Base-by-base conservation (phyloP, 1,140 invertebrate species). In the Drosophila tsacasi region DNA sequence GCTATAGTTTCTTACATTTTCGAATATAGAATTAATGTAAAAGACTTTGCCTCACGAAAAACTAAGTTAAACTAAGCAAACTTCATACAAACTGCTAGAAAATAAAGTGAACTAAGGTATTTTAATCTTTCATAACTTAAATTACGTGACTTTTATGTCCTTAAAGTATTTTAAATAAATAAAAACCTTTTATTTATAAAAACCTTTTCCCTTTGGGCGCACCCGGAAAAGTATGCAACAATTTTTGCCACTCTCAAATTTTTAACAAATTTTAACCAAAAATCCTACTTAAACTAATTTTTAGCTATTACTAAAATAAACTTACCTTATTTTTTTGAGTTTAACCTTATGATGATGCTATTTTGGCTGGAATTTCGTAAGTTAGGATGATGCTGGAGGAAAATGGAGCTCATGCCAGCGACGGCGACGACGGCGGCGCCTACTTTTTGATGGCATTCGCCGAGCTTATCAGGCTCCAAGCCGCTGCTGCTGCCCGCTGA, bases 221-320 rank as follows among this genome's bases (percentile, higher is more conserved):
- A 8, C 81, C 67, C 81, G 52, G 40, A 62, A 44, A 73, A 61
- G 37, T 84, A 81, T 76, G 81, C 81, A 59, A 40, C n/a, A 49
- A 2, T 50, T 68, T 67, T 21, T 50, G 54, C 5, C 15, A 7
- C 21, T n/a, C 21, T 2, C 21, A 23, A 55, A 35, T 6, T 17
- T 21, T 46, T 7, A 2, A 15, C 10, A 8, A 63, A 39, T 21
- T 40, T 5, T 3, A 21, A 17, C 3, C 25, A 12, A 61, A 30
- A 19, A 62, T 2, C 4, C 1, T 1, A 21, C 23, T 13, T 27
- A 46, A 8, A 37, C 8, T 0, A 21, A 9, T 19, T 13, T 4
- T 2, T 19, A 15, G 0, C 6, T 50, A 12, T 7, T 19, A 7
- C 7, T 1, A 30, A 0, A 5, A 32, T 8, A 2, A 5, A 37